phyloP scores from a whole-genome alignment of 2,888 invertebrate genomes.

The Chorisops tibialis region DNA sequence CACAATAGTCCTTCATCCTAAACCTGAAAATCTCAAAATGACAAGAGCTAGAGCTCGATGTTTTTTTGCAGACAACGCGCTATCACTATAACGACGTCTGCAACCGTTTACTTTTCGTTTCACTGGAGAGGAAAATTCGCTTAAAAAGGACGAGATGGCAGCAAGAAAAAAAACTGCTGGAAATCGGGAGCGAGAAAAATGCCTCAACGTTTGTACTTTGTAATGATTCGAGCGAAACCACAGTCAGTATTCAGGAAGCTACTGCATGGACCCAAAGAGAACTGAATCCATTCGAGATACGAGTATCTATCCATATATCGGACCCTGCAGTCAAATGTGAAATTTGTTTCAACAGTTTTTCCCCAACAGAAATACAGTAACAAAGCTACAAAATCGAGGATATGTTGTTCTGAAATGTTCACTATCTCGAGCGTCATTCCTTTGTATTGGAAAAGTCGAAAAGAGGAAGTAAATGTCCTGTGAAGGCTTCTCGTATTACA shows the following conservation, averaged over 20 bases:
- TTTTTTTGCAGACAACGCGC: no score
- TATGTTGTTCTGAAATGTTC: neutral
- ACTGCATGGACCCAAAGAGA: neutral
- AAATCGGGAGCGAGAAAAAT: neutral
- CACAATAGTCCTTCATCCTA: no score
- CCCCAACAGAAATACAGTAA: neutral
- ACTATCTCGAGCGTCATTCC: no score
- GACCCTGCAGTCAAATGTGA: neutral
- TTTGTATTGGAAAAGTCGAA: slow-evolving; percentile 5
- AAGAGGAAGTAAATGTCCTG: slow-evolving; percentile 23
- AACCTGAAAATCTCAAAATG: no score
- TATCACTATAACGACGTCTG: no score
- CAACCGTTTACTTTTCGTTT: slow-evolving; percentile 8
- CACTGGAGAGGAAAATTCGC: slow-evolving; percentile 18
- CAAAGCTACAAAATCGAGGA: slow-evolving; percentile 1
- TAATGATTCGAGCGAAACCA: slow-evolving; percentile 4
- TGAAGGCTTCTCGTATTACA: slow-evolving; percentile 23
- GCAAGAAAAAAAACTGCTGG: neutral
- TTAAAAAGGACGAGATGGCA: neutral
- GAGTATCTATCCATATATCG: neutral
- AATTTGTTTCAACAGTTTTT: neutral
- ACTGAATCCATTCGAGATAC: slow-evolving; percentile 2
- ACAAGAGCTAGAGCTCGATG: no score
- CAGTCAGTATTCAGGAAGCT: neutral
- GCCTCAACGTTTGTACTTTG: slow-evolving; percentile 5